Percentiles rank a stretch among this genome's conserved stretches.
Evolutionary conservation across 1,140 invertebrate genomes (phyloP).

Genomic region (Trypoxylus dichotomus): DNA sequence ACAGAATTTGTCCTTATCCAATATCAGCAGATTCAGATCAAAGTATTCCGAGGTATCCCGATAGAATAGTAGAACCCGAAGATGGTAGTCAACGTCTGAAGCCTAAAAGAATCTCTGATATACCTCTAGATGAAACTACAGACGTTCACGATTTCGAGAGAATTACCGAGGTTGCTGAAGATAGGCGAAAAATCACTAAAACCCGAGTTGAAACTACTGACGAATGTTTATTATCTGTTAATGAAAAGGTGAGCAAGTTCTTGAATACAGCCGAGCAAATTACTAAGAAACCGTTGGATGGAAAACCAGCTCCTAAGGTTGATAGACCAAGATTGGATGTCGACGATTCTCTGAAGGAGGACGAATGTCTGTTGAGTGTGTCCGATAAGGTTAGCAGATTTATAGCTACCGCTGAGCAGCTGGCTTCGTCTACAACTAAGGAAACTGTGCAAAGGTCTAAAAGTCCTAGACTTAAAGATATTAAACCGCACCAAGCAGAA

Average conservation of each 20-base stretch:
- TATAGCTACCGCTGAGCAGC: conserved; percentile 63
- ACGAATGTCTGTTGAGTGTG: conserved; percentile 66
- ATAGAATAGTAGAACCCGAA: conserved; percentile 71
- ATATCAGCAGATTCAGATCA: conserved; percentile 59
- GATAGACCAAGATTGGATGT: conserved; percentile 49
- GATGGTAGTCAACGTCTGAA: conserved; percentile 57
- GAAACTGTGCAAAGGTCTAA: background rate
- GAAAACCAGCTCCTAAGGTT: conserved; percentile 47
- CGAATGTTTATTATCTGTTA: conserved; percentile 55
- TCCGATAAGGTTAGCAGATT: conserved; percentile 69
- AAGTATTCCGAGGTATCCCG: conserved; percentile 68
- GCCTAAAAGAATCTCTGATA: conserved; percentile 56
- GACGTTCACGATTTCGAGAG: conserved; percentile 50
- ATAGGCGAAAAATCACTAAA: conserved; percentile 42
- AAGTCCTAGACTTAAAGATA: too few species aligned
- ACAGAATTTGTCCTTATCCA: conserved; percentile 66
- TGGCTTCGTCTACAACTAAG: conserved; percentile 50
- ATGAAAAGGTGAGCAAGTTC: conserved; percentile 65
- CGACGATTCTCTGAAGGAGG: conserved; percentile 53
- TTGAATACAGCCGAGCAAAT: conserved; percentile 63
- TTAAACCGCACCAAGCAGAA: too few species aligned
- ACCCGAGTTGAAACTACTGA: conserved; percentile 51
- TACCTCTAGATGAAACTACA: conserved; percentile 45
- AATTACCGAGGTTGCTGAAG: conserved; percentile 56
- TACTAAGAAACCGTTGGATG: conserved; percentile 47